Percentiles rank a stretch among this genome's conserved stretches.
Conservation (phyloP, 1,140 invertebrate genomes). For the Drosophila lini region DNA sequence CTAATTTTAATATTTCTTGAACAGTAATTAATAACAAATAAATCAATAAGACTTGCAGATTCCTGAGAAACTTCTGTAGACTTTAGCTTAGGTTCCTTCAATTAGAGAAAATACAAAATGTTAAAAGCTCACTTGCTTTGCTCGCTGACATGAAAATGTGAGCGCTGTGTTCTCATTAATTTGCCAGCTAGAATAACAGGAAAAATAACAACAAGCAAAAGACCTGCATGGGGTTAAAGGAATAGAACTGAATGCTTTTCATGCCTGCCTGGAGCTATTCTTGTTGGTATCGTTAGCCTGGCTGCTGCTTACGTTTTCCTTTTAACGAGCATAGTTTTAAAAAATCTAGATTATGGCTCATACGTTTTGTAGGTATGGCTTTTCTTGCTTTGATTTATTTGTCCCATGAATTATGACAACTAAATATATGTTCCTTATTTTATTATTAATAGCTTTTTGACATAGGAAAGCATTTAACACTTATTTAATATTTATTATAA, state of each 20-base stretch:
- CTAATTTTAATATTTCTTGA: no score
- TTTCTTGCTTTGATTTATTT: background rate
- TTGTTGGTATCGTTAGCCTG: conserved; percentile 25
- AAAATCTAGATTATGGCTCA: conserved; percentile 58
- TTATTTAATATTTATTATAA: background rate
- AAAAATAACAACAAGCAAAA: conserved; percentile 15
- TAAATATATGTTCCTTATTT: background rate
- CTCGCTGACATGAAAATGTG: conserved; percentile 64
- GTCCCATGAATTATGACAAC: no score
- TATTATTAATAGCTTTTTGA: background rate
- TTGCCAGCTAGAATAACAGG: conserved; percentile 50
- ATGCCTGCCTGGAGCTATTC: conserved; percentile 48
- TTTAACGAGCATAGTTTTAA: conserved; percentile 60
- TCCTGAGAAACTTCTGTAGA: background rate
- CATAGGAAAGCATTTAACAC: background rate
- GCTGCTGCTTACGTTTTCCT: conserved; percentile 41
- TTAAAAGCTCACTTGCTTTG: conserved; percentile 25
- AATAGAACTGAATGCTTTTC: conserved; percentile 36
- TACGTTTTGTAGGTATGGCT: conserved; percentile 31
- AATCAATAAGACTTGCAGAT: background rate
- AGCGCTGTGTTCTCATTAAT: conserved; percentile 67
- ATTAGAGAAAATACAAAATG: conserved; percentile 16
- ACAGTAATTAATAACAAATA: background rate
- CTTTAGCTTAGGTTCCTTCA: background rate
- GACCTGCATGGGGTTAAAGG: conserved; percentile 12